Base-by-base conservation (phyloP, 2,797 vertebrate species). In the Acipenser transmontanus region DNA sequence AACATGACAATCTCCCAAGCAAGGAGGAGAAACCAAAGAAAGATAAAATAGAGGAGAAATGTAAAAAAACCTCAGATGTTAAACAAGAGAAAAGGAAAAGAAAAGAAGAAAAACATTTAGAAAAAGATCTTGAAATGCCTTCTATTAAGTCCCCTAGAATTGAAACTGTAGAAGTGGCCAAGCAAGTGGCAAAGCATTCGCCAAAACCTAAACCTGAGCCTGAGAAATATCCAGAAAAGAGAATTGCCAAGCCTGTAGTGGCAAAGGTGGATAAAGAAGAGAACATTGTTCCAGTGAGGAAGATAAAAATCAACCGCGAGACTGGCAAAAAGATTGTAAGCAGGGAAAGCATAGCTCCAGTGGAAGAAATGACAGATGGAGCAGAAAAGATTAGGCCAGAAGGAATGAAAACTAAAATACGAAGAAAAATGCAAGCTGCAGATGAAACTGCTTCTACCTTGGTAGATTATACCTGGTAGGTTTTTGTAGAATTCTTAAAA, bases 301-400 rank as follows among this genome's bases (percentile, higher is more conserved):
- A 98, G 82, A 98, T 98, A 69, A 97, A 96, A 78, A 93, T 99
- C 56, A 98, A 94, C 77, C 85, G 90, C 74, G 96, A 99, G 72
- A 92, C 92, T 9, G 90, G 88, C 11, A 94, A 92, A 66, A 92
- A 89, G 74, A 91, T 84, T 12, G 76, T 84, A 65, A 85, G 80
- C 48, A 69, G 73, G 2, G 89, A 89, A 70, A 84, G 80, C 0
- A 13, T 78, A 0, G 71, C 76, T 65, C 74, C 68, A 59, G 73
- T 69, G 8, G 94, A 95, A 71, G 87, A 90, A 1, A 48, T 72
- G 6, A 34, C 34, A 34, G 89, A 91, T 68, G 86, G 84, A 67
- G 65, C 75, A 1, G 90, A 90, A 69, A 93, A 83, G 79, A 72
- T 72, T 7, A 91, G 88, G 70, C 75, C 76, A 0, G 90, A 93